These are phyloP conservation scores for Ceratina australensis DNA, from an alignment of 1,140 invertebrate species.

Conservation along the genomic window DNA sequence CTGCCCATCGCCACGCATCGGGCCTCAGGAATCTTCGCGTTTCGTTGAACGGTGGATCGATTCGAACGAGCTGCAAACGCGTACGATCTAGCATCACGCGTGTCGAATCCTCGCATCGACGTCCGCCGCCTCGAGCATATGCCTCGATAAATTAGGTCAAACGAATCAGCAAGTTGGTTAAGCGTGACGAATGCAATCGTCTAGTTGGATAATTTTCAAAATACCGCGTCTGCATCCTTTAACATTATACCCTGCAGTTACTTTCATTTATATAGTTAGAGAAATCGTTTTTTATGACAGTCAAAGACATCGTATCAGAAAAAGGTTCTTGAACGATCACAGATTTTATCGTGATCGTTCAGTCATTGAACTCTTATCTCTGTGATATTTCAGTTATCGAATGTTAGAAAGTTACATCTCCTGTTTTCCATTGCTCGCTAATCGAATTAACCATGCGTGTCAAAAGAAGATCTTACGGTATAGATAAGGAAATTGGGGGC, in stretches of 20 bases:
- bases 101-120: slow-evolving; percentile 26
- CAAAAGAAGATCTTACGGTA: neutral
- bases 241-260: neutral
- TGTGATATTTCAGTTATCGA: no score
- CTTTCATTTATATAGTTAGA: neutral
- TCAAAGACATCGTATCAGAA: no score
- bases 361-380: no score
- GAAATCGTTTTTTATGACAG: neutral
- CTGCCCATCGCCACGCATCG: neutral
- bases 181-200: slow-evolving; percentile 47
- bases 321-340: no score
- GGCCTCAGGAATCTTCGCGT: slow-evolving; percentile 24
- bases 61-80: neutral
- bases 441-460: slow-evolving; percentile 6
- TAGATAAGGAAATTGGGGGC: neutral
- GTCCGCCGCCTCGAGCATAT: neutral
- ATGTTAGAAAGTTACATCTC: no score
- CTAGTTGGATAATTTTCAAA: slow-evolving; percentile 15
- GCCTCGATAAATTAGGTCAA: slow-evolving; percentile 51
- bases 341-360: no score
- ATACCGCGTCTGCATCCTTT: slow-evolving; percentile 3
- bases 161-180: slow-evolving; percentile 57
- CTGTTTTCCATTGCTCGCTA: neutral
- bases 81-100: neutral
- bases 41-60: neutral